Base-by-base conservation (phyloP, 2,888 invertebrate genomes). In the Lapara coniferarum region DNA sequence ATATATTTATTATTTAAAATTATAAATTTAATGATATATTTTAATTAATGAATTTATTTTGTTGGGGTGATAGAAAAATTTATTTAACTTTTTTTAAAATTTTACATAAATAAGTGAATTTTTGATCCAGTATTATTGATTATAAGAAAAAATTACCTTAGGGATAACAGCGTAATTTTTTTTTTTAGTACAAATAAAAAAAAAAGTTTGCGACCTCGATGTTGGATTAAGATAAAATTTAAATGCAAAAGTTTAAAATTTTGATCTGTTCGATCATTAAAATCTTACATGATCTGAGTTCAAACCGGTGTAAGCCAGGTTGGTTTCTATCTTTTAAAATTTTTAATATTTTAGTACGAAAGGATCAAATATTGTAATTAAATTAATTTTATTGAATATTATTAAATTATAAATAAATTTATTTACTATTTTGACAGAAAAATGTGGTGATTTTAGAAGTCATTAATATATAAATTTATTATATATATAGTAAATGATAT, bases 251-350 rank as follows among this genome's bases (percentile, higher is more conserved):
- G 94, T 94, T 95, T 93, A 94, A 93, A 91, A 92, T 95, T 81
- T 96, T 95, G 94, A 95, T 96, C 96, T 96, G 96, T 96, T 96
- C 96, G 96, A 96, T 96, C 95, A 95, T 96, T 96, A 95, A 96
- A 95, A 95, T 95, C 95, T 96, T 96, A 96, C 96, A 96, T 96
- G 96, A 97, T 96, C 96, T 97, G 96, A 97, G 96, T 97, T 97
- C 95, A 97, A 95, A 96, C 96, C 96, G 96, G 96, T 93, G 96
- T 96, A 83, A 97, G 95, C 96, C 96, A 96, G 96, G 96, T 97
- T 95, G 96, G 96, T 96, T 97, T 97, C 95, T 97, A 96, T 97
- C 96, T 96, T 95, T 95, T 95, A 89, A 87, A 74, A 85, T 77
- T 73, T 82, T 79, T 83, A 86, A 94, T 94, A 93, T 95, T 95